Evolutionary conservation across 2,797 vertebrate genomes (phyloP).

Genomic region (Ptychadena robeensis): DNA sequence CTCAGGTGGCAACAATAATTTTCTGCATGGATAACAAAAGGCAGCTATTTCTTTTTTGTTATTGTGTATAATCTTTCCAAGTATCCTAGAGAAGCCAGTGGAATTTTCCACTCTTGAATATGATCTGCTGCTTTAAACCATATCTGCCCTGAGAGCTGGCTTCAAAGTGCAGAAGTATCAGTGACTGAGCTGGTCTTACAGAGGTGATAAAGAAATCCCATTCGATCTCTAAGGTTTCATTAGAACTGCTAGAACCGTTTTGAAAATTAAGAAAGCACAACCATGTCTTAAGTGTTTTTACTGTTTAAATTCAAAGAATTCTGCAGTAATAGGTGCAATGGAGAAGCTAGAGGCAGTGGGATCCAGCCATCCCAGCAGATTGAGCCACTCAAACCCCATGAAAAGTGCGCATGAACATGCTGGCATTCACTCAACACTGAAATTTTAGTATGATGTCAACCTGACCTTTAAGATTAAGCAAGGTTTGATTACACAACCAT

Average conservation of each 20-base stretch:
- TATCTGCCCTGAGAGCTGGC: constrained; percentile 25
- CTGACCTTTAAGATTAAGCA: neutral
- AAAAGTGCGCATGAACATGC: neutral
- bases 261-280: neutral
- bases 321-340: neutral
- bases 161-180: constrained; percentile 45
- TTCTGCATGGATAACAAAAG: constrained; percentile 13
- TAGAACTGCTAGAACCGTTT: neutral
- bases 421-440: neutral
- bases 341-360: neutral
- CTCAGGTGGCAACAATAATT: neutral
- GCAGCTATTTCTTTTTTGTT: constrained; percentile 8
- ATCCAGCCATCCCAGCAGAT: neutral
- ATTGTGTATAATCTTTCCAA: constrained; percentile 23
- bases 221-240: constrained; percentile 16
- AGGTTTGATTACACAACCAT: neutral
- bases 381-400: neutral
- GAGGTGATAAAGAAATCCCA: constrained; percentile 43
- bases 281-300: neutral
- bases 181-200: constrained; percentile 36
- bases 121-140: constrained; percentile 49
- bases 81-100: constrained; percentile 31
- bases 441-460: neutral
- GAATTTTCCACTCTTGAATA: constrained; percentile 53
- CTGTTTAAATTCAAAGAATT: neutral